Evolutionary conservation across 2,113 vertebrate species (phyloP).

Genomic region (Electrona antarctica): DNA sequence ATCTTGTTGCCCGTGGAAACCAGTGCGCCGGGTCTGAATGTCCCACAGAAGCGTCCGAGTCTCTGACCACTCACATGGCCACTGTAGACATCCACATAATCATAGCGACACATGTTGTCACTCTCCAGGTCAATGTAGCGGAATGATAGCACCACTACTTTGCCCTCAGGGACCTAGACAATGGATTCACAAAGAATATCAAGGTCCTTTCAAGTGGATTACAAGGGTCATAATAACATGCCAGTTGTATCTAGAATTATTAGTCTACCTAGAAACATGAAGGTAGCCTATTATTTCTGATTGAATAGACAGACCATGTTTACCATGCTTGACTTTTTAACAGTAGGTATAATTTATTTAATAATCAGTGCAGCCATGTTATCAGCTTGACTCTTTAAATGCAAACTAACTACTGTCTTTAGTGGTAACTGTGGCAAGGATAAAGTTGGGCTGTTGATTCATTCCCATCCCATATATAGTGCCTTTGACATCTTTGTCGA

Average conservation of each 20-base stretch:
- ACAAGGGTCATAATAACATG: not conserved
- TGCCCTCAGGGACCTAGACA: conserved; percentile 91
- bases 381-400: conserved; percentile 17
- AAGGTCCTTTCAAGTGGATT: not conserved
- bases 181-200: conserved; percentile 17
- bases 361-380: not conserved
- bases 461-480: no score
- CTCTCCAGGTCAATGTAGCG: conserved; percentile 93
- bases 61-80: conserved; percentile 88
- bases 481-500: not conserved
- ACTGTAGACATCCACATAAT: conserved; percentile 93
- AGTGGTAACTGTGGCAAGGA: not conserved
- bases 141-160: conserved; percentile 93
- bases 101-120: conserved; percentile 93
- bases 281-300: no score
- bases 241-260: no score
- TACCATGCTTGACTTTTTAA: no score
- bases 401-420: conserved; percentile 24
- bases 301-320: no score
- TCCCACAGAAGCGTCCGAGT: conserved; percentile 95
- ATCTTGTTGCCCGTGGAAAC: conserved; percentile 95
- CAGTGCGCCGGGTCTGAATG: conserved; percentile 89
- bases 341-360: not conserved
- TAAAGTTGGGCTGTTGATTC: not conserved
- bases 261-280: no score